Percentiles rank a stretch among this genome's conserved stretches.
Evolutionary conservation across 1,140 invertebrate genomes (phyloP).

Genomic region (Aporrectodea caliginosa): DNA sequence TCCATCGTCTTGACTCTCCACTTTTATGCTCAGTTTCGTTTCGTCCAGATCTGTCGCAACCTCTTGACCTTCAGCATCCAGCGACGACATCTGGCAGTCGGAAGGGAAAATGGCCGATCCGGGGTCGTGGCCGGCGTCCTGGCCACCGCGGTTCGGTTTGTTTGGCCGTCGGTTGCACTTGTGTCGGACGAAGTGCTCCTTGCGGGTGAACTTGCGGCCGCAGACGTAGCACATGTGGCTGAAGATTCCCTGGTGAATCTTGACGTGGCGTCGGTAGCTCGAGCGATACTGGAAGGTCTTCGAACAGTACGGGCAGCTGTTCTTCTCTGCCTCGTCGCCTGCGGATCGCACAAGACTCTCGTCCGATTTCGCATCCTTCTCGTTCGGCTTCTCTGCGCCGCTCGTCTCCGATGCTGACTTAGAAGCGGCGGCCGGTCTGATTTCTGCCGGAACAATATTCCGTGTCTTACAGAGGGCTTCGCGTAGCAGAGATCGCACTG

Average conservation of each 20-base stretch:
- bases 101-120: neutral
- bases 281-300: conserved; percentile 27
- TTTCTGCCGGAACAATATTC: neutral
- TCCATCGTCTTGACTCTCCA: neutral
- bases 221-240: conserved; percentile 31
- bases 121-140: neutral
- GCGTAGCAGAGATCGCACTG: conserved; percentile 10
- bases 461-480: conserved; percentile 14
- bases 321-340: neutral
- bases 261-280: conserved; percentile 32
- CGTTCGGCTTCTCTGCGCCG: neutral
- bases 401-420: neutral
- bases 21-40: neutral
- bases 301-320: conserved; percentile 24
- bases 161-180: conserved; percentile 31
- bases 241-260: conserved; percentile 30
- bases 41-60: neutral
- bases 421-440: neutral
- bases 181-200: conserved; percentile 33
- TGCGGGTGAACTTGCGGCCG: conserved; percentile 33
- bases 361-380: neutral
- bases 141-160: conserved; percentile 20
- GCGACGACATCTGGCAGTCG: too few relatives aligned
- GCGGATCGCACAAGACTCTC: neutral
- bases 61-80: neutral